Conservation (phyloP, 2,888 invertebrate genomes). For the Drosophila ochracea region DNA sequence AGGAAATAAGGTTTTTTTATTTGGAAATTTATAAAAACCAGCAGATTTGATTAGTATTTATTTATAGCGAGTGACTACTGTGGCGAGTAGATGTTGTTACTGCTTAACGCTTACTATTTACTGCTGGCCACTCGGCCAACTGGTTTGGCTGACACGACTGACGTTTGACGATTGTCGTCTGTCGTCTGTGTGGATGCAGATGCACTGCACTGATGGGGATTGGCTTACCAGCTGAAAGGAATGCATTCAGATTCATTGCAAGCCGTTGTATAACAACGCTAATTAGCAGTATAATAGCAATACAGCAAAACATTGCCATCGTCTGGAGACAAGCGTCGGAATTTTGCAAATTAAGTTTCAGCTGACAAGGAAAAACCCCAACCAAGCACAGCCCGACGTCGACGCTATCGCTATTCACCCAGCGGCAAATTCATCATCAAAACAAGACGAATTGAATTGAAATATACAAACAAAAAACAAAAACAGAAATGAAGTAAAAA, state of each 20-base stretch:
- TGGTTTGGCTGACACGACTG: conserved; percentile 41
- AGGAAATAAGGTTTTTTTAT: neutral
- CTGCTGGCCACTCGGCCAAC: conserved; percentile 49
- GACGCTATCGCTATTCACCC: conserved; percentile 6
- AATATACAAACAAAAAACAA: neutral
- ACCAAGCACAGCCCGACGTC: conserved; percentile 1
- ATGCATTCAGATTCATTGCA: conserved; percentile 56
- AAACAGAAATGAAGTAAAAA: neutral
- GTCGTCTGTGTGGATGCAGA: conserved; percentile 54
- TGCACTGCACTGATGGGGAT: conserved; percentile 62
- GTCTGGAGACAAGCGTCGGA: conserved; percentile 46
- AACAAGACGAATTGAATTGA: conserved; percentile 2
- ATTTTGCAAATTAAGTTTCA: conserved; percentile 58
- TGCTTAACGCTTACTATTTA: conserved; percentile 15
- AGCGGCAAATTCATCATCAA: conserved; percentile 9
- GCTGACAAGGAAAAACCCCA: conserved; percentile 55
- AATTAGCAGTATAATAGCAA: conserved; percentile 56
- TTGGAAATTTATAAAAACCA: neutral
- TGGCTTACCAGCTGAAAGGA: conserved; percentile 60
- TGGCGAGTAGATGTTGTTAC: conserved; percentile 2
- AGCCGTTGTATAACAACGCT: conserved; percentile 48
- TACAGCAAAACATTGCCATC: neutral
- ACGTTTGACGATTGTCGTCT: conserved; percentile 8
- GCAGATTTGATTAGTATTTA: neutral
- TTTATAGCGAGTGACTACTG: neutral